Base-by-base conservation (phyloP, 2,888 invertebrate genomes). In the Acleris laterana region DNA sequence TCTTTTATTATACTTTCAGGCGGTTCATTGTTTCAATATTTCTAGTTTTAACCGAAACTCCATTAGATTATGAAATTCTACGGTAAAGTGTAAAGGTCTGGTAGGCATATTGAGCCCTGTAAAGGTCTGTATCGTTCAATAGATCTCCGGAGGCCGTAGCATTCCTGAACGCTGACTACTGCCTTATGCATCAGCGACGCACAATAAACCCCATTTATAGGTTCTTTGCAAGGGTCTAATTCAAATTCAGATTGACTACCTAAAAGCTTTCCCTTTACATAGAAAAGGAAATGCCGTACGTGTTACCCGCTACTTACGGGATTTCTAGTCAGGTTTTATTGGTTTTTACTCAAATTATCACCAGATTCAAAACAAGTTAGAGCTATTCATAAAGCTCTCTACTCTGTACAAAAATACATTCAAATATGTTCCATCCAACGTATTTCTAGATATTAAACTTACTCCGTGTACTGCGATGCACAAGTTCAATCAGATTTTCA, bases 81-180 rank as follows among this genome's bases (percentile, higher is more conserved):
- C 74, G 77, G 71, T 74, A 74, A 77, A 77, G 78, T 78, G 81
- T 83, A 38, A 11, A 83, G 77, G 82, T 77, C 79, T 84, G 80
- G 85, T 84, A 87, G 60, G 85, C 84, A 84, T 84, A 88, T 88
- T 84, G 82, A 85, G 85, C 79, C 80, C 79, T 74, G 80, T 82
- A 85, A 84, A 86, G 85, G 78, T 77, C 72, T 75, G 71, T n/a
- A 13, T 13, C 38, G 38, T 79, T 88, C 88, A 89, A 90, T 86
- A 72, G 81, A 72, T 72, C 74, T 76, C 76, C 73, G 75, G 77
- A 79, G 77, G 77, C 77, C 73, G 74, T 74, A 78, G 77, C 77
- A 76, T 77, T 75, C 73, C 75, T 85, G 87, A 84, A 85, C 85
- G 77, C 78, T 74, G 76, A 77, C 81, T 83, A 83, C 83, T 81